Base-by-base conservation (phyloP, 2,797 vertebrate species). In the Takifugu rubripes region DNA sequence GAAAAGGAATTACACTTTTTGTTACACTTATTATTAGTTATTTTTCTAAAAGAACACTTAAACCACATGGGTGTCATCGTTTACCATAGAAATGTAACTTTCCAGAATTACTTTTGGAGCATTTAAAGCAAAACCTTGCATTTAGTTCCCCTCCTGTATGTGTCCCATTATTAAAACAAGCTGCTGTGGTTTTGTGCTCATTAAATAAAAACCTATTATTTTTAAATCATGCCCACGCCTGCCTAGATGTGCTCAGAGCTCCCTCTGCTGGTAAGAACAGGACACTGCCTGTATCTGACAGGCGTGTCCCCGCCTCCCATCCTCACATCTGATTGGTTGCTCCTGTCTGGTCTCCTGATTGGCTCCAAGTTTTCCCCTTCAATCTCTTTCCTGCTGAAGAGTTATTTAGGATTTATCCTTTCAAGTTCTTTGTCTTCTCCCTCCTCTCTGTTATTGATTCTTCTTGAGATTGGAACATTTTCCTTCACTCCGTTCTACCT, bases 191-290 rank as follows among this genome's bases (percentile, higher is more conserved):
- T 54, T 27, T 67, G 5, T 56, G 45, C 21, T 49, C 10, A 3
- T 1, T 63, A 3, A 74, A 33, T 75, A 54, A 80, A 61, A 65
- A 52, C 52, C 31, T 83, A 69, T 84, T 66, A 85, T 83, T 80
- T 72, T 77, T 72, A 77, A 84, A 86, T 40, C 74, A 64, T 75
- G 77, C 68, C 61, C 81, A 66, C 65, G 85, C 86, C 78, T 56
- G 73, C 66, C 73, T 89, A 91, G 90, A 92, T 62, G 89, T 89
- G 77, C 86, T 91, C 80, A 88, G 82, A 78, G 84, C 87, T 16
- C 87, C 89, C 85, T 87, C 89, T 87, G 75, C 87, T 91, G 90
- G 91, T 91, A 90, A 90, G 88, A 89, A 68, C 72, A 77, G 73
- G 83, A 84, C 49, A 66, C 78, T 84, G 77, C 64, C 65, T 66